These are phyloP conservation scores for Pammene aurita DNA, from an alignment of 2,888 invertebrate genomes.

Conservation along the genomic window DNA sequence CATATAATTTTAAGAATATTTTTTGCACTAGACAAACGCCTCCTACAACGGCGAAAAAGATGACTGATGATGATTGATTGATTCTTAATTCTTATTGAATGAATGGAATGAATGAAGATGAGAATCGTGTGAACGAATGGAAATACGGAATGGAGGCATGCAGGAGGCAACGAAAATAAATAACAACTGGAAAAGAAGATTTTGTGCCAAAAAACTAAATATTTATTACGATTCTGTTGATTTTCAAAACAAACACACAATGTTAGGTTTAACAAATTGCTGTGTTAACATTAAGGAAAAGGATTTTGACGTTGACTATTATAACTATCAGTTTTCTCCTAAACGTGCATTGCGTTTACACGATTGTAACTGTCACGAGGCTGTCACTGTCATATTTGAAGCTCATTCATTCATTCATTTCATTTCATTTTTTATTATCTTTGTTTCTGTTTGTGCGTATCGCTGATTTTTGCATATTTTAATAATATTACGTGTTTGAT, in stretches of 20 bases:
- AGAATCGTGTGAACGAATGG: no score
- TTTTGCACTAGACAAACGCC: background rate
- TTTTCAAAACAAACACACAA: no score
- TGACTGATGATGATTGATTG: constrained; percentile 10
- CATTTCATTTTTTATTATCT: background rate
- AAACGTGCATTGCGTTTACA: background rate
- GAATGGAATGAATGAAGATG: background rate
- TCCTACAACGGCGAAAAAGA: constrained; percentile 21
- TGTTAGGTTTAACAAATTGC: no score
- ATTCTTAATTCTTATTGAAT: background rate
- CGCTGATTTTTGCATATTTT: constrained; percentile 5
- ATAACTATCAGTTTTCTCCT: background rate
- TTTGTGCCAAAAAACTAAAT: no score
- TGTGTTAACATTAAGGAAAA: no score
- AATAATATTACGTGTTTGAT: constrained; percentile 7
- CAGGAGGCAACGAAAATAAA: no score
- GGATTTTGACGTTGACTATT: background rate
- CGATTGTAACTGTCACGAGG: background rate
- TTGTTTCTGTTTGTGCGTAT: constrained; percentile 30
- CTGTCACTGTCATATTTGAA: constrained; percentile 15
- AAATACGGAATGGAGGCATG: no score
- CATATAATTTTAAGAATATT: constrained; percentile 7
- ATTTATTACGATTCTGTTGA: no score
- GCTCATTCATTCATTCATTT: constrained; percentile 9
- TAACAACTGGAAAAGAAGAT: no score